Conservation (phyloP, 2,797 vertebrate species). For the Sebastolobus altivelis region DNA sequence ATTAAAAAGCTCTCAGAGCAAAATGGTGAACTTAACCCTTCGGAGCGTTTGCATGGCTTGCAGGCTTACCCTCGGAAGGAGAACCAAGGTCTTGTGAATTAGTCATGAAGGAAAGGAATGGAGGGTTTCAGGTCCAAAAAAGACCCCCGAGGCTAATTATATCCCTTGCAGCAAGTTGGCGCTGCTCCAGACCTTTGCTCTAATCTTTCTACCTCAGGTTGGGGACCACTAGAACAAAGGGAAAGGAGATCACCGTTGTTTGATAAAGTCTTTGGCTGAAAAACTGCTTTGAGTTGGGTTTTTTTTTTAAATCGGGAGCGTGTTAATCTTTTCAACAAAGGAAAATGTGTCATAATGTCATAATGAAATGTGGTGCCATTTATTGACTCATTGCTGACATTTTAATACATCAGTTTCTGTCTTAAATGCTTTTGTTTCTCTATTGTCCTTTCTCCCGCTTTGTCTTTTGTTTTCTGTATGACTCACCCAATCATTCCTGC, state of each 20-base stretch:
- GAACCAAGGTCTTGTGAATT: slow-evolving; percentile 78
- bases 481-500: slow-evolving; percentile 8
- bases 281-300: slow-evolving; percentile 11
- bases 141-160: slow-evolving; percentile 85
- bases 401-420: slow-evolving; percentile 29
- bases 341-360: slow-evolving; percentile 3
- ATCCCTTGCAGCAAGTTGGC: slow-evolving; percentile 68
- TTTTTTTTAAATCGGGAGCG: not conserved
- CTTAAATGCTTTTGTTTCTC: slow-evolving; percentile 21
- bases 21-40: slow-evolving; percentile 41
- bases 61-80: slow-evolving; percentile 60
- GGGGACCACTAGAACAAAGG: slow-evolving; percentile 58
- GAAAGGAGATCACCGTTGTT: slow-evolving; percentile 43
- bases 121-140: slow-evolving; percentile 70
- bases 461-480: not conserved
- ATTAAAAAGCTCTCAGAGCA: slow-evolving; percentile 33
- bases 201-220: slow-evolving; percentile 66
- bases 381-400: slow-evolving; percentile 60
- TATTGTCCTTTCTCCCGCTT: not conserved
- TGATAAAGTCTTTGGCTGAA: slow-evolving; percentile 55
- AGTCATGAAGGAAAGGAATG: slow-evolving; percentile 74
- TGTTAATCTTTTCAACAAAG: slow-evolving; percentile 18
- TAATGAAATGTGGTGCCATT: slow-evolving; percentile 1
- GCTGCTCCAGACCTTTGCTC: slow-evolving; percentile 66
- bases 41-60: slow-evolving; percentile 43